phyloP scores from a whole-genome alignment of 2,797 vertebrate species.

The Cossypha niveicapilla region DNA sequence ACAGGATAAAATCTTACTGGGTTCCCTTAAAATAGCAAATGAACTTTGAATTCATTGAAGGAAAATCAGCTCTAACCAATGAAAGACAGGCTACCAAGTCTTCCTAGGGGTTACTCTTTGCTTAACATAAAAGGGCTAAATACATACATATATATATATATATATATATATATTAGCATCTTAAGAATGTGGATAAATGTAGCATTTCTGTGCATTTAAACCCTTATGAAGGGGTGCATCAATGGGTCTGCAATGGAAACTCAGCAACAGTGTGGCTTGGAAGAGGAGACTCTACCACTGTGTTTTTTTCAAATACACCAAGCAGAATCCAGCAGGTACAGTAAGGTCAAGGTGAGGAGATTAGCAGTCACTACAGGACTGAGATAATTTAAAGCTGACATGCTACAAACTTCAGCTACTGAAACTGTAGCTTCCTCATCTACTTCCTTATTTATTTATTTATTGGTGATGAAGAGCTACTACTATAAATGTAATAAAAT shows the following conservation, averaged over 20 bases:
- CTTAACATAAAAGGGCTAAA: not conserved
- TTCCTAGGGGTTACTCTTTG: not conserved
- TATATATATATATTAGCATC: not conserved
- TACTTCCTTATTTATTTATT: too few relatives aligned
- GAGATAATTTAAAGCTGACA: not conserved
- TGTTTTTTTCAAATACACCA: not conserved
- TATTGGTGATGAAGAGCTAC: not conserved
- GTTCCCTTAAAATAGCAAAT: constrained; percentile 21
- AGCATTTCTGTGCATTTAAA: not conserved
- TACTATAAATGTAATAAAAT: not conserved
- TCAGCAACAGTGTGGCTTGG: not conserved
- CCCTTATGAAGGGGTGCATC: not conserved
- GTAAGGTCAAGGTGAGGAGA: not conserved
- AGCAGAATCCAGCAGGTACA: not conserved
- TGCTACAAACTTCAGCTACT: not conserved
- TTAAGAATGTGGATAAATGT: not conserved
- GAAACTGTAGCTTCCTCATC: not conserved
- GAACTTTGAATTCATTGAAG: not conserved
- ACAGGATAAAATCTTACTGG: not conserved
- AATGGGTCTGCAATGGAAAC: not conserved
- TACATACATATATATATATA: not conserved
- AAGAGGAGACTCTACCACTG: not conserved
- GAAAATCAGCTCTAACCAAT: not conserved
- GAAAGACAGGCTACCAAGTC: not conserved
- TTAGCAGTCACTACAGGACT: not conserved